phyloP scores from a whole-genome alignment of 2,888 invertebrate species.

The Lysandra coridon region DNA sequence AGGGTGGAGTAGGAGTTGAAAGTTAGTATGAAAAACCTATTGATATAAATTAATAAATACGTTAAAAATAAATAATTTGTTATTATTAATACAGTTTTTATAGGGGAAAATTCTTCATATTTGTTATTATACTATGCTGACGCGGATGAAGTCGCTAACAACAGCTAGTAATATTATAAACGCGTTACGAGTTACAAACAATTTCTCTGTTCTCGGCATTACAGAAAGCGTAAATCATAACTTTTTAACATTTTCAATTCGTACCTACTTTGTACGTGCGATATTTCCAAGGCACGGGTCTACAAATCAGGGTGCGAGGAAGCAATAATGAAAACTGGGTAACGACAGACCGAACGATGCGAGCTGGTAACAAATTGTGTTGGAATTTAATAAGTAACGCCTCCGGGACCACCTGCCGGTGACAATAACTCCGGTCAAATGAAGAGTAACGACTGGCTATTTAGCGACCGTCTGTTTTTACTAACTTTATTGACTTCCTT shows the following conservation, averaged over 20 bases:
- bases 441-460: conserved; percentile 59
- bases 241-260: conserved; percentile 2
- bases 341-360: conserved; percentile 18
- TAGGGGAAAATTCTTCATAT: too few species aligned
- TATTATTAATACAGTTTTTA: too few species aligned
- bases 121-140: too few species aligned
- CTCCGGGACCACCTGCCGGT: conserved; percentile 38
- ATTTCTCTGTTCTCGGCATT: background rate
- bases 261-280: background rate
- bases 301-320: background rate
- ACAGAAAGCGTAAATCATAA: conserved; percentile 22
- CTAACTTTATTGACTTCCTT: conserved; percentile 13
- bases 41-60: too few species aligned
- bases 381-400: conserved; percentile 43
- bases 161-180: too few species aligned
- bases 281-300: background rate
- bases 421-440: conserved; percentile 45
- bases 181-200: too few species aligned
- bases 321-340: conserved; percentile 10
- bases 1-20: too few species aligned
- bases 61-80: too few species aligned
- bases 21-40: too few species aligned
- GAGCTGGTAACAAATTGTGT: conserved; percentile 31
- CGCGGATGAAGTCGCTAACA: too few species aligned
- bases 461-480: conserved; percentile 56